Base-by-base conservation (phyloP, 2,797 vertebrate genomes). In the Notamacropus eugenii region DNA sequence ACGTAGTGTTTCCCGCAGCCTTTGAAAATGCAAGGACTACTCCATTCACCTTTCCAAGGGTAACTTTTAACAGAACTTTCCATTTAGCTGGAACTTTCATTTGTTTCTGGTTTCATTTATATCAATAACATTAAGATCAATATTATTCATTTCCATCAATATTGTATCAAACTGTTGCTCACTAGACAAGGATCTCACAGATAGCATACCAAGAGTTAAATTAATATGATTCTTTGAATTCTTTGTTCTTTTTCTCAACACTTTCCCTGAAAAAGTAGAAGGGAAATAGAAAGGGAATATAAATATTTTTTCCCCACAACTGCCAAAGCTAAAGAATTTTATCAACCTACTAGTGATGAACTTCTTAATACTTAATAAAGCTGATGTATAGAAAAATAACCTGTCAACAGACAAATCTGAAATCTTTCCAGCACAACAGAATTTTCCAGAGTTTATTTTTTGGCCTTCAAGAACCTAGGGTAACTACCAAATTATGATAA, bases 221-320 rank as follows among this genome's bases (percentile, higher is more conserved):
- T 34, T 74, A 40, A 22, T 74, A 74, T 74, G 16, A 74, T 22
- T 24, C n/a, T 74, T 74, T 74, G 67, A n/a, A 74, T 74, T 29
- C n/a, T 40, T 40, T 74, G 16, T 40, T 24, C 67, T 12, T 40
- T 74, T 74, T 40, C 19, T n/a, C 16, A 74, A 19, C 1, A 40
- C 67, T 74, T 74, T 40, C 67, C 19, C 67, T 74, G 34, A 40
- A 74, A 74, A 40, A 74, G 67, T 40, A 0, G 34, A 74, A 40
- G 67, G 16, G 67, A 74, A 74, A 2, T 19, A 74, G 24, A 40
- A 16, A 74, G 40, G 5, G 40, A 22, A 24, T 40, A 40, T 40
- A 40, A 74, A 74, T 6, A 2, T 2, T 3, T 22, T 40, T 40
- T 40, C 3, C 4, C 6, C n/a, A 74, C 2, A 1, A 14, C 0